Evolutionary conservation across 2,797 vertebrate species (phyloP).

Genomic region (Mus spretus): DNA sequence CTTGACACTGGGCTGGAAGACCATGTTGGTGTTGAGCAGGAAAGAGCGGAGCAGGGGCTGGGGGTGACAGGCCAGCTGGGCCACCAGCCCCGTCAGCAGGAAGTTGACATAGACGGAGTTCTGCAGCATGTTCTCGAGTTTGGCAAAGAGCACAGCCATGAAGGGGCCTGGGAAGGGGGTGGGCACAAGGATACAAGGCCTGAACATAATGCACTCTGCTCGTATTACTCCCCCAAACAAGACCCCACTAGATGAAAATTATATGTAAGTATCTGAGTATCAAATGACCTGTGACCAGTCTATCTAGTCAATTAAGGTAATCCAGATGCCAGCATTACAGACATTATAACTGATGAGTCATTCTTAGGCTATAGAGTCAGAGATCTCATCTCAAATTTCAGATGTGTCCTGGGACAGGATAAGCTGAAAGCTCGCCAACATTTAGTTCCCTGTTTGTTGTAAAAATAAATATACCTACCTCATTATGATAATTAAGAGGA

Average conservation of each 20-base stretch:
- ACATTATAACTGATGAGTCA: slow-evolving; percentile 29
- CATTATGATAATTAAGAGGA: slow-evolving; percentile 58
- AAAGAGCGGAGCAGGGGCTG: slow-evolving; percentile 99
- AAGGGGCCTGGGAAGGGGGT: slow-evolving; percentile 92
- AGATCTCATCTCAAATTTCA: slow-evolving; percentile 57
- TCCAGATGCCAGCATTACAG: slow-evolving; percentile 59
- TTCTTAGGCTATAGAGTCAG: slow-evolving; percentile 12
- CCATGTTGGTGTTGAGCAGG: slow-evolving; percentile 99
- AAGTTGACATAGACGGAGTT: slow-evolving; percentile 99
- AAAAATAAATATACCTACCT: slow-evolving; percentile 76
- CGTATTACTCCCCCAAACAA: slow-evolving; percentile 67
- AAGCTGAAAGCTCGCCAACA: slow-evolving; percentile 54
- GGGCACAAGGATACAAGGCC: slow-evolving; percentile 77
- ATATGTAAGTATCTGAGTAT: slow-evolving; percentile 17
- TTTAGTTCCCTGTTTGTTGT: slow-evolving; percentile 50
- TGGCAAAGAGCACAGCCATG: slow-evolving; percentile 95
- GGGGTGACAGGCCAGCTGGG: slow-evolving; percentile 97
- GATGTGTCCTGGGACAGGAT: slow-evolving; percentile 24
- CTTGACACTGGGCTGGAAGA: slow-evolving; percentile 99
- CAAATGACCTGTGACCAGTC: slow-evolving; percentile 48
- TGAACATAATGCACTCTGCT: slow-evolving; percentile 67
- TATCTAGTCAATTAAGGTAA: slow-evolving; percentile 43
- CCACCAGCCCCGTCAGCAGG: slow-evolving; percentile 96
- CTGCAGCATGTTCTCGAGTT: slow-evolving; percentile 98
- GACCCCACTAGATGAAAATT: slow-evolving; percentile 48